These are phyloP conservation scores for Prionace glauca DNA, from an alignment of 2,797 vertebrate genomes.

Conservation along the genomic window DNA sequence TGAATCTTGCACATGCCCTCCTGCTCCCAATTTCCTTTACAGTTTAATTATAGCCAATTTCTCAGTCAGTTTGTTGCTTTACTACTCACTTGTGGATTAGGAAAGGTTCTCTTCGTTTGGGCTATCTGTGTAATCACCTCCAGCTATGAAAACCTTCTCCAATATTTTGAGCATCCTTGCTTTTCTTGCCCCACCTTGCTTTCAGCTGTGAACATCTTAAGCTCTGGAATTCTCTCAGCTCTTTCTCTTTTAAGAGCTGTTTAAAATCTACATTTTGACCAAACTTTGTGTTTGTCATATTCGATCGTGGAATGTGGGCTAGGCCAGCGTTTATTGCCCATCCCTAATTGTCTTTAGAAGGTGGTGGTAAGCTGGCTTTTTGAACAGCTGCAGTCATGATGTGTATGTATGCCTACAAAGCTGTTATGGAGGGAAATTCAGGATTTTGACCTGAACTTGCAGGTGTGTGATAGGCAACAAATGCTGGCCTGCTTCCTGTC, in stretches of 20 bases:
- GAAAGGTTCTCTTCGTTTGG: background rate
- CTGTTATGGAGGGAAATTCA: no score
- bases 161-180: background rate
- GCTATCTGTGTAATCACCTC: background rate
- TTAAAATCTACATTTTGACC: background rate
- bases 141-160: background rate
- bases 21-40: no score
- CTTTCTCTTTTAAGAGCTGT: background rate
- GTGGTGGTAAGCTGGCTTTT: no score
- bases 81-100: background rate
- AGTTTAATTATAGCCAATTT: background rate
- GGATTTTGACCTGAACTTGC: no score
- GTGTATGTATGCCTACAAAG: no score
- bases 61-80: background rate
- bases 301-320: no score
- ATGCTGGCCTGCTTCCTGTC: no score
- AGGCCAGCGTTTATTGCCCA: no score
- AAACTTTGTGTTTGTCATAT: background rate
- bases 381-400: no score
- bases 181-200: background rate
- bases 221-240: background rate
- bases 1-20: background rate
- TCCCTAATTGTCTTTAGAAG: no score
- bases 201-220: background rate
- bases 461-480: no score